These are phyloP conservation scores for Drosophila tropicalis DNA, from an alignment of 1,140 invertebrate genomes.

Conservation along the genomic window DNA sequence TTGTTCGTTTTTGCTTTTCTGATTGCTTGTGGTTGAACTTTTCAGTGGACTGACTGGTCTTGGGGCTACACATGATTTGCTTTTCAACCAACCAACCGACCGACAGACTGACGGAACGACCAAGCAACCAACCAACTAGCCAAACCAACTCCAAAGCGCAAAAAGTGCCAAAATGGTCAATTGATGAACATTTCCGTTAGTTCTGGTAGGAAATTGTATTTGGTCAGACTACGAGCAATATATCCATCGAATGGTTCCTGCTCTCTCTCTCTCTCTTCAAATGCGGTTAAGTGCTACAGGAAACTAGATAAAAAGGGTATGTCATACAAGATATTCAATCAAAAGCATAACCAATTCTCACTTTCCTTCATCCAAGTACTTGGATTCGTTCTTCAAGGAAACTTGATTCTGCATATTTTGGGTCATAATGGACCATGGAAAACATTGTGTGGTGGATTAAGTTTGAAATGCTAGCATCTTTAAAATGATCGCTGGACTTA, in stretches of 20 bases:
- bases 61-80: conserved; percentile 54
- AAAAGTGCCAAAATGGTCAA: conserved; percentile 70
- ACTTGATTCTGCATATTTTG: too few relatives aligned
- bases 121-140: too few relatives aligned
- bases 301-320: conserved; percentile 1
- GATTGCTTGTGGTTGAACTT: conserved; percentile 45
- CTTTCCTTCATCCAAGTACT: too few relatives aligned
- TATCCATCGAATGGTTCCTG: neutral
- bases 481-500: too few relatives aligned
- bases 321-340: neutral
- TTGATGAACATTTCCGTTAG: conserved; percentile 63
- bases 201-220: conserved; percentile 29
- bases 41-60: conserved; percentile 51
- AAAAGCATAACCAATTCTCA: neutral
- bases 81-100: conserved; percentile 54
- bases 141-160: conserved; percentile 53
- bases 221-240: conserved; percentile 17
- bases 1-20: conserved; percentile 16
- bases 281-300: conserved; percentile 11
- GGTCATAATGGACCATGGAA: too few relatives aligned
- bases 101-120: too few relatives aligned
- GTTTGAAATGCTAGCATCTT: too few relatives aligned
- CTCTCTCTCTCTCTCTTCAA: neutral
- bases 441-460: too few relatives aligned
- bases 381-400: too few relatives aligned